A percentile compares a stretch with the other conserved stretches of the same genome.
These are phyloP conservation scores for Microctonus hyperodae DNA, from an alignment of 2,888 invertebrate genomes.

Conservation along the genomic window DNA sequence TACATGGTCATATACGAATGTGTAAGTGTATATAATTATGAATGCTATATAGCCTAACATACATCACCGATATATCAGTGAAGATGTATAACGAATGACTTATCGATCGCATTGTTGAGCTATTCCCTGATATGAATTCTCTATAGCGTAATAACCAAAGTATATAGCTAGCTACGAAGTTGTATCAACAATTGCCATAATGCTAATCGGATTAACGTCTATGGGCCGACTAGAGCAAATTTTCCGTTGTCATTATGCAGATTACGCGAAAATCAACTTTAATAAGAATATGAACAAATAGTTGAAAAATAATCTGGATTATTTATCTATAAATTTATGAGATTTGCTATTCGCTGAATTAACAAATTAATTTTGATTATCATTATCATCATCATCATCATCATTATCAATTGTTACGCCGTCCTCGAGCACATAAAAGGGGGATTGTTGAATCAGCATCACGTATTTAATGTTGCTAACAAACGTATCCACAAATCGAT, in stretches of 20 bases:
- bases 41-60: not conserved
- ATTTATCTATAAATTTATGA: not conserved
- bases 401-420: not conserved
- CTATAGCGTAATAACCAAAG: not conserved
- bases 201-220: constrained; percentile 25
- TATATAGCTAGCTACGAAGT: not conserved
- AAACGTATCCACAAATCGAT: not conserved
- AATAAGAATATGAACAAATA: not conserved
- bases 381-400: too few relatives aligned
- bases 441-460: constrained; percentile 2
- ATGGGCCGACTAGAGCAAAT: not conserved
- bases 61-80: constrained; percentile 12
- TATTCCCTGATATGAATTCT: not conserved
- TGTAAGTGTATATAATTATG: not conserved
- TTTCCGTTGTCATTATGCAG: not conserved
- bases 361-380: not conserved
- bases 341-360: not conserved
- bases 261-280: not conserved
- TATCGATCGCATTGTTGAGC: constrained; percentile 26
- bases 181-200: constrained; percentile 17
- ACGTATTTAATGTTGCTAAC: not conserved
- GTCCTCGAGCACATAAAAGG: not conserved
- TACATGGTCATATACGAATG: not conserved
- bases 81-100: constrained; percentile 23
- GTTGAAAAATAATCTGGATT: not conserved